phyloP scores from a whole-genome alignment of 2,888 invertebrate species.

The Euspilapteryx auroguttella region DNA sequence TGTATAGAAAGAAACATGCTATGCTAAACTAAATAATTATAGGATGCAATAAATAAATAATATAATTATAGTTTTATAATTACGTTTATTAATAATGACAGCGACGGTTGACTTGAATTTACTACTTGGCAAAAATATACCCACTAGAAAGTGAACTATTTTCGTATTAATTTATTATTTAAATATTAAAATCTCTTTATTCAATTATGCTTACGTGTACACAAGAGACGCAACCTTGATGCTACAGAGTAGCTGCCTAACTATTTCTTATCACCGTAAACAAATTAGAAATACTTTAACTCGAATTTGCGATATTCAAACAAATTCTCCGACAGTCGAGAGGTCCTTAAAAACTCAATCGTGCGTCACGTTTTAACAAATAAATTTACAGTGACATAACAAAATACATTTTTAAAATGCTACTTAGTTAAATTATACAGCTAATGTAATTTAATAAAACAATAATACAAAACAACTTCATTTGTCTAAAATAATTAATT shows the following conservation, averaged over 20 bases:
- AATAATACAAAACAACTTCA: slow-evolving; percentile 40
- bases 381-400: too few species aligned
- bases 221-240: slow-evolving; percentile 41
- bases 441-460: too few species aligned
- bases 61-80: slow-evolving; percentile 44
- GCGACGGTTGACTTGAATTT: slow-evolving; percentile 57
- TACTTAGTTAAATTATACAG: slow-evolving; percentile 28
- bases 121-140: slow-evolving; percentile 61
- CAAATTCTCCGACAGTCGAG: too few species aligned
- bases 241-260: slow-evolving; percentile 50
- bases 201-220: slow-evolving; percentile 41
- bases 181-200: slow-evolving; percentile 56
- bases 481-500: slow-evolving; percentile 50
- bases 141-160: slow-evolving; percentile 54
- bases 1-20: neutral
- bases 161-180: slow-evolving; percentile 37
- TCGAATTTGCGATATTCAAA: slow-evolving; percentile 48
- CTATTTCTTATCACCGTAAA: slow-evolving; percentile 35
- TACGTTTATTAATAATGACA: slow-evolving; percentile 61
- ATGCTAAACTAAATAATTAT: neutral
- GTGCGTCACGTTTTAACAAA: slow-evolving; percentile 24
- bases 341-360: slow-evolving; percentile 28
- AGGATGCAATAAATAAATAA: neutral
- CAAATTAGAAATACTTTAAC: slow-evolving; percentile 35
- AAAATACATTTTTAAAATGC: slow-evolving; percentile 27